Base-by-base conservation (phyloP, 2,797 vertebrate species). In the Acrossocheilus fasciatus region DNA sequence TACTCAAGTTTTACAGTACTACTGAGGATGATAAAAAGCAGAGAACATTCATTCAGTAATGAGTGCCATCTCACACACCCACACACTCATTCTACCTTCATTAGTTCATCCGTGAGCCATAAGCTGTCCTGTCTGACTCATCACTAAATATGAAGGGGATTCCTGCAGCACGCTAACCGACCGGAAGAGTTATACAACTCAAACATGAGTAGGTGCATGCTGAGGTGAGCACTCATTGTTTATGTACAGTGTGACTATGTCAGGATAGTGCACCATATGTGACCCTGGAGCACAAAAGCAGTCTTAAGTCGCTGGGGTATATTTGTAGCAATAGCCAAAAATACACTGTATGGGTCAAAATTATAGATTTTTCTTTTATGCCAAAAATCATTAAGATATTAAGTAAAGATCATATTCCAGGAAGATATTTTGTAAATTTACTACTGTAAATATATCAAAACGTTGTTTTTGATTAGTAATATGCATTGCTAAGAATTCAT, bases 51-150 rank as follows among this genome's bases (percentile, higher is more conserved):
- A 36, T 70, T 54, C 34, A 54, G 14, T 47, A 62, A 83, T 50
- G 57, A 64, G 54, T 83, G 70, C 18, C 41, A n/a, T 83, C 41
- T 64, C 70, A 64, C 82, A 64, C 70, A 75, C 50, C 36, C 36
- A 70, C 36, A 23, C 54, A 64, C 54, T 75, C 26, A 64, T 83
- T 83, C 54, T 74, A 34, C 82, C 8, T 66, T 83, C 82, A 75
- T 75, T 64, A 83, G 82, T 64, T 83, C 57, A 83, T 75, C 82
- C 1, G 34, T 84, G 86, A 86, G 88, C 43, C 77, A 88, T 57
- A 85, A 82, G 57, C 70, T 73, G 69, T 80, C 85, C 82, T 86
- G 15, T 88, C 26, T 83, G 81, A 83, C 72, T 75, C 82, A 83
- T 64, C 57, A 75, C 41, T 62, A 62, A 75, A 83, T 59, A 83